Percentiles rank a stretch among this genome's conserved stretches.
Conservation (phyloP, 2,888 invertebrate species). For the Sinohyriopsis cumingii region DNA sequence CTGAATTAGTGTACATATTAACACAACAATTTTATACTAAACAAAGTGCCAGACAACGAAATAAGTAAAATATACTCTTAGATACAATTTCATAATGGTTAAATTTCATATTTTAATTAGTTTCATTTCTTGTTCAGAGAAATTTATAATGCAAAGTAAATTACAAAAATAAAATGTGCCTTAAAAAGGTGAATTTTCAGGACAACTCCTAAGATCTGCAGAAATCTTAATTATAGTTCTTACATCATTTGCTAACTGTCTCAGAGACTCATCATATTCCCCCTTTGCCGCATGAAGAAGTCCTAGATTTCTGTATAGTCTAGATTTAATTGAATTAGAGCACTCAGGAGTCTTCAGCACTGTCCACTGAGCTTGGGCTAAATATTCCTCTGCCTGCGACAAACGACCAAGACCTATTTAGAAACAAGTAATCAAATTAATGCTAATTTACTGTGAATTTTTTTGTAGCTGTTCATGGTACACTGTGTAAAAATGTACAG, state of each 20-base stretch:
- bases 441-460: background rate
- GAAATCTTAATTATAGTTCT: constrained; percentile 20
- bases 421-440: constrained; percentile 1
- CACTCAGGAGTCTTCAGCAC: constrained; percentile 70
- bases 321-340: constrained; percentile 70
- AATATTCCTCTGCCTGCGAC: constrained; percentile 71
- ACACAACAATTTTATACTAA: too few relatives aligned
- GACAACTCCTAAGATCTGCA: too few relatives aligned
- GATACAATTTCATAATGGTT: too few relatives aligned
- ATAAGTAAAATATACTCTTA: too few relatives aligned
- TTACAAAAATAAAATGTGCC: too few relatives aligned
- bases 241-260: constrained; percentile 71
- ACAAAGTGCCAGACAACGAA: too few relatives aligned
- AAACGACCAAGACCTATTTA: constrained; percentile 66
- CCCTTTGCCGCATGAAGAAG: constrained; percentile 70
- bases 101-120: too few relatives aligned
- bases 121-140: too few relatives aligned
- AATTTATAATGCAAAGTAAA: too few relatives aligned
- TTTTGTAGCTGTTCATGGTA: background rate
- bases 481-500: background rate
- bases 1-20: too few relatives aligned
- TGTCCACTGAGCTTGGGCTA: constrained; percentile 72
- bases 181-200: too few relatives aligned
- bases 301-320: constrained; percentile 70
- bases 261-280: constrained; percentile 69